These are phyloP conservation scores for Adelosebastes latens DNA, from an alignment of 2,797 vertebrate genomes.

Conservation along the genomic window DNA sequence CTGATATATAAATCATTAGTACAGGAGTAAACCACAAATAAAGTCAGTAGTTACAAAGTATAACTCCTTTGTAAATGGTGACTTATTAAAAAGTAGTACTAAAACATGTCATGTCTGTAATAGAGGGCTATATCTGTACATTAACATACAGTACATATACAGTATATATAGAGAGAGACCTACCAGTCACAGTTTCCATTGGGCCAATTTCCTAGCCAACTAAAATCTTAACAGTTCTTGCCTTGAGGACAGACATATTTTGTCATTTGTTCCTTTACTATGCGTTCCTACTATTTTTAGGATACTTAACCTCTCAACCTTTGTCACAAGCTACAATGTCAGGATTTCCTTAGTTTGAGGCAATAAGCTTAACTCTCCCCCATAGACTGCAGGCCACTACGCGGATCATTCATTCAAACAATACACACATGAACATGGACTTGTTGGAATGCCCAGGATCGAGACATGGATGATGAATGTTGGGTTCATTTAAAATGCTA, in stretches of 20 bases:
- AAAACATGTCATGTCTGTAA: neutral
- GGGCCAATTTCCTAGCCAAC: neutral
- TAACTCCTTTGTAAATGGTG: neutral
- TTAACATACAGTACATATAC: neutral
- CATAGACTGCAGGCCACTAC: neutral
- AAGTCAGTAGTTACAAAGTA: neutral
- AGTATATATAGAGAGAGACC: neutral
- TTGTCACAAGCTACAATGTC: slow-evolving; percentile 71
- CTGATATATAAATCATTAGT: neutral
- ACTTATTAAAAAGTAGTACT: neutral
- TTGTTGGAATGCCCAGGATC: neutral
- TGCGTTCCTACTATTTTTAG: slow-evolving; percentile 57
- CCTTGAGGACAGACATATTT: neutral
- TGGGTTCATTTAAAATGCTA: neutral
- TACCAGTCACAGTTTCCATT: neutral
- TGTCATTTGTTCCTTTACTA: slow-evolving; percentile 13
- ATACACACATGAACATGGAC: neutral
- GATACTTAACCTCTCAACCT: slow-evolving; percentile 43
- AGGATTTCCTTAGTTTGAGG: slow-evolving; percentile 75
- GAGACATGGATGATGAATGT: neutral
- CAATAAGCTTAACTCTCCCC: slow-evolving; percentile 7
- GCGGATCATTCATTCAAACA: slow-evolving; percentile 17
- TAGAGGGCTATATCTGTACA: neutral
- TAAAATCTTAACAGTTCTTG: neutral
- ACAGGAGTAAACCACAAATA: neutral